Evolutionary conservation across 2,113 vertebrate species (phyloP).

Genomic region (Manacus vitellinus): DNA sequence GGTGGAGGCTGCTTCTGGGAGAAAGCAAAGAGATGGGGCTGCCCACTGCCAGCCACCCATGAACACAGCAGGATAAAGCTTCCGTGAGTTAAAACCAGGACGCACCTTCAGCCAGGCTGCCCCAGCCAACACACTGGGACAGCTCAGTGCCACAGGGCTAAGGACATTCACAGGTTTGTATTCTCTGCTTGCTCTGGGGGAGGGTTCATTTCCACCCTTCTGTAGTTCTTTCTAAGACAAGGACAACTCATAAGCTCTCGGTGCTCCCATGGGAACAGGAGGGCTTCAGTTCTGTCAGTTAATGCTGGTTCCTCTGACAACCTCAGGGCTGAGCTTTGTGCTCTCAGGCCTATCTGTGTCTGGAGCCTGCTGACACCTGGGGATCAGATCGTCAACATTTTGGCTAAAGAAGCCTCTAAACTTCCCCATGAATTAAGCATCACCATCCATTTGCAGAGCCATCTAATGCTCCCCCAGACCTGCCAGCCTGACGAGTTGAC

Average conservation of each 20-base stretch:
- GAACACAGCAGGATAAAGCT: fast-evolving
- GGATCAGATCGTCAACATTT: background rate
- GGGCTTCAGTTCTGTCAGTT: background rate
- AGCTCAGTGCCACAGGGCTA: background rate
- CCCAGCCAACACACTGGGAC: fast-evolving
- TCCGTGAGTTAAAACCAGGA: fast-evolving
- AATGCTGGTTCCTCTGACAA: fast-evolving
- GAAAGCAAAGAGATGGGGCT: background rate
- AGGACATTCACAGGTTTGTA: background rate
- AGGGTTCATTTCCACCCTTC: background rate
- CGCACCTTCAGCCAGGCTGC: background rate
- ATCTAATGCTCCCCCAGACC: background rate
- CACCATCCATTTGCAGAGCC: background rate
- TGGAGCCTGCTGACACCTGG: background rate
- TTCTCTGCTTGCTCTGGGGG: background rate
- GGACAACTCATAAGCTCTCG: background rate
- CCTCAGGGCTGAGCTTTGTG: background rate
- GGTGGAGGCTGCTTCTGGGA: fast-evolving
- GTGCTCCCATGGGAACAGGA: fast-evolving
- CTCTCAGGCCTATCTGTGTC: background rate
- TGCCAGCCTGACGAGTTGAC: fast-evolving
- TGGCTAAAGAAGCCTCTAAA: background rate
- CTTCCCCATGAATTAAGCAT: background rate
- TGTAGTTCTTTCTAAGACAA: background rate
- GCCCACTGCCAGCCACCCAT: background rate